Conservation (phyloP, 2,888 invertebrate genomes). For the Cartodere bifasciata region DNA sequence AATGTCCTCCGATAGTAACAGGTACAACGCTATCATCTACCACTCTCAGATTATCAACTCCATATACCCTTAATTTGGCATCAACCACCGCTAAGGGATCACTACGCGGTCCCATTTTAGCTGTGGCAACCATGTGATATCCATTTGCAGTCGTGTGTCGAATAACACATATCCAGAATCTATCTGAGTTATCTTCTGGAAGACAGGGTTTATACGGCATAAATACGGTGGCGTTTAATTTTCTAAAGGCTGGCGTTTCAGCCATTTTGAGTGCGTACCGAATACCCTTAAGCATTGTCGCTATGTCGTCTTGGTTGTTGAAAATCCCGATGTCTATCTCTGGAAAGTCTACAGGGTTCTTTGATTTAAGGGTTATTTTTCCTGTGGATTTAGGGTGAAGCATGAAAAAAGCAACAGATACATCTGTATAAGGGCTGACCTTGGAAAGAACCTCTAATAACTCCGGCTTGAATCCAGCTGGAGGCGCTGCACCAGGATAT, state of each 20-base stretch:
- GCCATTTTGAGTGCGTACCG: conserved; percentile 31
- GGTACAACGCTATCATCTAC: conserved; percentile 77
- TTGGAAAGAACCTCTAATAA: too few species aligned
- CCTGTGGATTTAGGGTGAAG: conserved; percentile 41
- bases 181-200: conserved; percentile 31
- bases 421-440: too few species aligned
- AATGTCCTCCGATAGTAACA: conserved; percentile 44
- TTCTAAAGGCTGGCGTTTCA: conserved; percentile 32
- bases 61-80: conserved; percentile 51
- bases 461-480: too few species aligned
- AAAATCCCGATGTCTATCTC: conserved; percentile 52
- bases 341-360: conserved; percentile 45
- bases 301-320: conserved; percentile 46
- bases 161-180: conserved; percentile 40
- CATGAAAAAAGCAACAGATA: too few species aligned
- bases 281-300: conserved; percentile 40
- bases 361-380: conserved; percentile 38
- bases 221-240: conserved; percentile 28
- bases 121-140: conserved; percentile 23
- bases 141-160: conserved; percentile 21
- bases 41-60: conserved; percentile 53
- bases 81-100: conserved; percentile 57
- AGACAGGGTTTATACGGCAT: conserved; percentile 37
- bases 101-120: conserved; percentile 50
- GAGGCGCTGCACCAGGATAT: too few species aligned